Percentiles rank a stretch among this genome's conserved stretches.
Evolutionary conservation across 2,888 invertebrate genomes (phyloP).

Genomic region (Osmoderma eremita): DNA sequence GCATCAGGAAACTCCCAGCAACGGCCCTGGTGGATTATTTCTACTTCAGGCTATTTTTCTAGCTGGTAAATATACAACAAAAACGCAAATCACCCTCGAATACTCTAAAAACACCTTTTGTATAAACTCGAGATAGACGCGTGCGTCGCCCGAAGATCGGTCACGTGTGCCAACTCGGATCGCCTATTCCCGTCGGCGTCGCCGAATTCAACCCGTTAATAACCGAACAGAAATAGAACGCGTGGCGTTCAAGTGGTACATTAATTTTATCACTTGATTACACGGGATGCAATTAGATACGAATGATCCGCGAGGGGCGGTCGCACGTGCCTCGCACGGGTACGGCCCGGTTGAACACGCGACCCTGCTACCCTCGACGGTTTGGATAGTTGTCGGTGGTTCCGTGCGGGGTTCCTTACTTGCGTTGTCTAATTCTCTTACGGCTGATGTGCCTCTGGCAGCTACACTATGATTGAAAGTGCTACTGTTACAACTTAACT

Average conservation of each 20-base stretch:
- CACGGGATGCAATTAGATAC: constrained; percentile 60
- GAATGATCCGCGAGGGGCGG: constrained; percentile 46
- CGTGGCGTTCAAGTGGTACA: constrained; percentile 60
- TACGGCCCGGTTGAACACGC: constrained; percentile 52
- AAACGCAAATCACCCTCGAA: no score
- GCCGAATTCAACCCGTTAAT: constrained; percentile 42
- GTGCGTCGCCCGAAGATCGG: constrained; percentile 13
- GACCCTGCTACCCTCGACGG: constrained; percentile 19
- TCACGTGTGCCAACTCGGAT: constrained; percentile 24
- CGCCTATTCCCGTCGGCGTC: not conserved
- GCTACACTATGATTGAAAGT: constrained; percentile 23
- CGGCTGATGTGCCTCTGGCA: constrained; percentile 21
- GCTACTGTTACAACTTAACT: constrained; percentile 22
- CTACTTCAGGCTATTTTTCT: no score
- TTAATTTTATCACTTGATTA: constrained; percentile 63
- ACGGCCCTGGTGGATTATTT: no score
- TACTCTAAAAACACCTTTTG: no score
- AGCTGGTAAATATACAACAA: no score
- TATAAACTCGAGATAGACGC: not conserved
- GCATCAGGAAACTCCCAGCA: no score
- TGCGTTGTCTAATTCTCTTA: constrained; percentile 31
- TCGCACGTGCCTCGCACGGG: constrained; percentile 52
- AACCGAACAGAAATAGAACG: constrained; percentile 50
- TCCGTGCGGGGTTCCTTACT: constrained; percentile 4
- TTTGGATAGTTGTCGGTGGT: constrained; percentile 5